Evolutionary conservation across 1,140 invertebrate genomes (phyloP).

Genomic region (Planococcus citri): DNA sequence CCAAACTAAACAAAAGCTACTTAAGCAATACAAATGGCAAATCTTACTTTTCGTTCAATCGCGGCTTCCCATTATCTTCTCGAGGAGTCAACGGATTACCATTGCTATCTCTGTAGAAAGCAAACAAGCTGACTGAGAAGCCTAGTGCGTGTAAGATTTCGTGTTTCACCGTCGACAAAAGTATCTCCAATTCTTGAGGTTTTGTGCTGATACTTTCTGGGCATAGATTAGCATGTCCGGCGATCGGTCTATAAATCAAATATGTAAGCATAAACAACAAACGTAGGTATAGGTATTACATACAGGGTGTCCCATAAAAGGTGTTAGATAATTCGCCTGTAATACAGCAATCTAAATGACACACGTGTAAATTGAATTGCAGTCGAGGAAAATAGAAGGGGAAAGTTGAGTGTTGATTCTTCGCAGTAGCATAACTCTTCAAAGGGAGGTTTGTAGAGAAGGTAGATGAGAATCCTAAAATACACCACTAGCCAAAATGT

Average conservation of each 20-base stretch:
- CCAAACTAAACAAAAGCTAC: no score
- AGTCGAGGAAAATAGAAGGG: no score
- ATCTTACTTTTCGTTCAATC: constrained; percentile 70
- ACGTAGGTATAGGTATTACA: constrained; percentile 30
- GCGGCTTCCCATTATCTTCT: constrained; percentile 73
- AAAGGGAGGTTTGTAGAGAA: no score
- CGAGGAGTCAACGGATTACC: constrained; percentile 74
- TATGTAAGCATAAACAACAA: no score
- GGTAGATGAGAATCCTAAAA: no score
- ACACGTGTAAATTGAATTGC: no score
- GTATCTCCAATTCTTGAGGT: constrained; percentile 78
- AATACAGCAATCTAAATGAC: constrained; percentile 19
- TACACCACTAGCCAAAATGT: no score
- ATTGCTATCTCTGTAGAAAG: constrained; percentile 77
- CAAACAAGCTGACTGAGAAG: constrained; percentile 89
- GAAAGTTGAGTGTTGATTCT: no score
- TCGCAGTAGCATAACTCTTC: no score
- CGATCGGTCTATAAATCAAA: constrained; percentile 77
- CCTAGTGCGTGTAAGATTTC: constrained; percentile 96
- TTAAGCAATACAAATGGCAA: no score
- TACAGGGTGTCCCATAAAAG: no score
- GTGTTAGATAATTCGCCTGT: no score
- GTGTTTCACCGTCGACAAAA: constrained; percentile 95
- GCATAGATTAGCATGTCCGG: constrained; percentile 96
- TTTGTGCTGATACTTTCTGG: constrained; percentile 89